Evolutionary conservation across 2,888 invertebrate genomes (phyloP), one percentile per base, ranked within the genome.

Genomic region (Cybosia mesomella): DNA sequence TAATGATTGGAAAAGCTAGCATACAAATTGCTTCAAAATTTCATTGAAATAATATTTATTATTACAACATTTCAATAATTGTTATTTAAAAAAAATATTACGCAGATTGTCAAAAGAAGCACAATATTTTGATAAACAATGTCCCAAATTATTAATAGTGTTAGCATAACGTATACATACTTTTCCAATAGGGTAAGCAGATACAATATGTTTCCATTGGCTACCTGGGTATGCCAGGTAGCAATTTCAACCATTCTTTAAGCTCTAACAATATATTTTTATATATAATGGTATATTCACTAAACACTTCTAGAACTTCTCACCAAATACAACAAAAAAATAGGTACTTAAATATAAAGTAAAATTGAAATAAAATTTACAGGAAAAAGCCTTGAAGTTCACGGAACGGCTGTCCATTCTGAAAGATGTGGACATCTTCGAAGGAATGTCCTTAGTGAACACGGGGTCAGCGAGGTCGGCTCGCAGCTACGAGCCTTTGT

Each of bases 331-430:
- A 18, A 7, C 15, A 13, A 58, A 53, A 18, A 49, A 4, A 9
- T n/a, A 13, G 1, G 10, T 11, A 9, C 32, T 5, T 32, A 49
- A 34, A 49, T 8, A n/a, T 5, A 49, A 18, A 18, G 18, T 58
- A 65, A 65, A 58, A 1, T n/a, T 39, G 5, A 58, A 43, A 59
- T 8, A 34, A n/a, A 43, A 21, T 66, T 89, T 87, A 22, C 92
- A 96, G 96, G 96, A 96, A 95, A 93, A 96, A 80, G 96, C 96
- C 11, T 85, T 96, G 28, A 95, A 95, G 79, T 95, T 95, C 77
- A 95, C 96, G 55, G 96, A 96, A 79, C 91, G 91, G 58, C 91
- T 96, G 10, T 95, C 96, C 0, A 93, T 95, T 64, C 88, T 95
- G 55, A 91, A 96, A 78, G 95, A 95, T 71, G 78, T 96, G 39